These are phyloP conservation scores for Drosophila cracens DNA, from an alignment of 2,888 invertebrate species.

Conservation along the genomic window DNA sequence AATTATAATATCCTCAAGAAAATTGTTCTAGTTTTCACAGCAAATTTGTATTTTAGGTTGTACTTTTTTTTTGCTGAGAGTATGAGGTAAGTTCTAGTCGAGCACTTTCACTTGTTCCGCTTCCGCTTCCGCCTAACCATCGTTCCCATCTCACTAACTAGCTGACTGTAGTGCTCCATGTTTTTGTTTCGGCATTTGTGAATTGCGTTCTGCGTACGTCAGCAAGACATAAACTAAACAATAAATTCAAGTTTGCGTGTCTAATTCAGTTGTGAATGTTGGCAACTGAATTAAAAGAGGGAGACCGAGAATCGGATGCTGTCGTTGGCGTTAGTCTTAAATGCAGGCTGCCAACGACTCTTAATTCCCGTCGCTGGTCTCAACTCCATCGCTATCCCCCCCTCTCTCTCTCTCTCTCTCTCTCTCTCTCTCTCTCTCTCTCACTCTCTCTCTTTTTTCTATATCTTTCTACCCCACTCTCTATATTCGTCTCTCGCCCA, in stretches of 20 bases:
- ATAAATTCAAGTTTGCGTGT: constrained; percentile 65
- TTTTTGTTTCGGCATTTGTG: constrained; percentile 1
- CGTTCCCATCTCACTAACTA: neutral
- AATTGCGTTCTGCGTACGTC: constrained; percentile 30
- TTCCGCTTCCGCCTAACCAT: neutral
- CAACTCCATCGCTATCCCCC: neutral
- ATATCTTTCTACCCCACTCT: no score
- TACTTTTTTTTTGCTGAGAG: neutral
- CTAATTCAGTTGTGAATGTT: constrained; percentile 65
- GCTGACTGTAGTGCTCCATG: neutral
- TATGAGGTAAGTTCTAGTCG: neutral
- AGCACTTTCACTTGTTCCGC: neutral
- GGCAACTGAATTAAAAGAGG: constrained; percentile 46
- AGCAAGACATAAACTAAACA: constrained; percentile 59
- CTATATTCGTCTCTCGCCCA: neutral
- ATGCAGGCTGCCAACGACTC: constrained; percentile 6
- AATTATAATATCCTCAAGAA: neutral
- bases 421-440: no score
- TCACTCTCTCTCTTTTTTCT: neutral
- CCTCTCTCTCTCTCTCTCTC: neutral
- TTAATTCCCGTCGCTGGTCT: neutral
- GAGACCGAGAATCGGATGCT: neutral
- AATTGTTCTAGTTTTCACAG: neutral
- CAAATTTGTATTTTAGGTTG: neutral
- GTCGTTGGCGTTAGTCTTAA: constrained; percentile 2